Evolutionary conservation across 2,888 invertebrate species (phyloP).

Genomic region (Trichacis sp.): DNA sequence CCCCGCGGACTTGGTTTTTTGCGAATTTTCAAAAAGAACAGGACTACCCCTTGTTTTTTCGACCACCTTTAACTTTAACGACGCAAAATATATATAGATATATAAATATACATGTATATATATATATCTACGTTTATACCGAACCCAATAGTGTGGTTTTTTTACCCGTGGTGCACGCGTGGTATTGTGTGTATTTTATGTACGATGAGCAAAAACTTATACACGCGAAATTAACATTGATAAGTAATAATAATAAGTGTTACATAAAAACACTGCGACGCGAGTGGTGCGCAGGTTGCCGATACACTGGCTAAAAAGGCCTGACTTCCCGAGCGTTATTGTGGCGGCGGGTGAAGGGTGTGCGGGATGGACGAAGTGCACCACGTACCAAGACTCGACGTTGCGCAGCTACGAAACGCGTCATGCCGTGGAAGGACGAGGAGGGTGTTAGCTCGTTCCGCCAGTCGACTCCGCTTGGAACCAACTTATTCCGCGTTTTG

Average conservation of each 20-base stretch:
- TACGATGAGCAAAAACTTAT: conserved; percentile 26
- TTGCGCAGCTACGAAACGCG: conserved; percentile 44
- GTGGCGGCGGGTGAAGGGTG: conserved; percentile 13
- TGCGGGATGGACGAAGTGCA: conserved; percentile 34
- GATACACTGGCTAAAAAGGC: conserved; percentile 63
- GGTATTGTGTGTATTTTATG: neutral
- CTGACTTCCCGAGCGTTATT: conserved; percentile 6
- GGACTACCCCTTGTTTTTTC: no score
- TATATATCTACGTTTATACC: neutral
- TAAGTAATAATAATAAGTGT: conserved; percentile 62
- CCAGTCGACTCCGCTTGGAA: conserved; percentile 13
- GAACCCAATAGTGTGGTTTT: no score
- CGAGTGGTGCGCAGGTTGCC: conserved; percentile 68
- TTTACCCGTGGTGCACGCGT: neutral
- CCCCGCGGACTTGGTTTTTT: no score
- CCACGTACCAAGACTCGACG: conserved; percentile 40
- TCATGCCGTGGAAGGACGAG: conserved; percentile 35
- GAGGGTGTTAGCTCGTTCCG: conserved; percentile 37
- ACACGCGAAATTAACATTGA: conserved; percentile 54
- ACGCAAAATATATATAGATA: neutral
- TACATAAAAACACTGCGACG: conserved; percentile 66
- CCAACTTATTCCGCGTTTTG: neutral
- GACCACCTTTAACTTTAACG: neutral
- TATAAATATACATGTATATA: conserved; percentile 3
- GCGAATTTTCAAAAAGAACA: no score